A percentile compares a stretch with the other conserved stretches of the same genome.
Evolutionary conservation across 2,113 vertebrate species (phyloP).

Genomic region (Podocnemis expansa): DNA sequence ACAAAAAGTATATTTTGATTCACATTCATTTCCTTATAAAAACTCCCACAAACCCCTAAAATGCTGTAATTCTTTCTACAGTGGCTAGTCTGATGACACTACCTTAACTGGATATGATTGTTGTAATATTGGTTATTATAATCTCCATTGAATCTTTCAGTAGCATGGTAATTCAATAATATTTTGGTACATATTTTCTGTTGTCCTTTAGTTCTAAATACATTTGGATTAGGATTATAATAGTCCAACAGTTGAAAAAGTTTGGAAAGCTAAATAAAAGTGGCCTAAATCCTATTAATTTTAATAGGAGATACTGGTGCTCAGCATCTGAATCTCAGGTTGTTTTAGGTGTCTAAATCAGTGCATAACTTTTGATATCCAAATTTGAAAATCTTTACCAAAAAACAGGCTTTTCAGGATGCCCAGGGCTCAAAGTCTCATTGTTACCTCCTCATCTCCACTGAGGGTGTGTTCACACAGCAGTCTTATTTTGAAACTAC

Average conservation of each 20-base stretch:
- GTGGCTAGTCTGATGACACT: not conserved
- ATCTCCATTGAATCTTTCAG: not conserved
- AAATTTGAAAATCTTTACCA: not conserved
- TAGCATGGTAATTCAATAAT: rapidly evolving
- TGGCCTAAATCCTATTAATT: not conserved
- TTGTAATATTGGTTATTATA: not conserved
- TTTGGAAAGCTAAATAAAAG: not conserved
- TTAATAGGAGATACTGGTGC: not conserved
- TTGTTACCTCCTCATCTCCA: not conserved
- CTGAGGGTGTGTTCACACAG: no score
- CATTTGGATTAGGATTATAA: not conserved
- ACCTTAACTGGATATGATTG: no score
- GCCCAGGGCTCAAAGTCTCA: not conserved
- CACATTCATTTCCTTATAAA: not conserved
- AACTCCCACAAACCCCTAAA: not conserved
- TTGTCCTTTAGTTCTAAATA: not conserved
- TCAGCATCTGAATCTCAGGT: not conserved
- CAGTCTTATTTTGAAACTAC: no score
- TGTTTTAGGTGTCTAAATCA: not conserved
- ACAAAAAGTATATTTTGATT: not conserved
- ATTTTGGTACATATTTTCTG: not conserved
- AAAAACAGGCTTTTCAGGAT: not conserved
- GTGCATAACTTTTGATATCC: not conserved
- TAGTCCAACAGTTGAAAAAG: rapidly evolving
- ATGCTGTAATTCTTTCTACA: not conserved